phyloP scores from a whole-genome alignment of 2,888 invertebrate species.

The Esperia sulphurella region DNA sequence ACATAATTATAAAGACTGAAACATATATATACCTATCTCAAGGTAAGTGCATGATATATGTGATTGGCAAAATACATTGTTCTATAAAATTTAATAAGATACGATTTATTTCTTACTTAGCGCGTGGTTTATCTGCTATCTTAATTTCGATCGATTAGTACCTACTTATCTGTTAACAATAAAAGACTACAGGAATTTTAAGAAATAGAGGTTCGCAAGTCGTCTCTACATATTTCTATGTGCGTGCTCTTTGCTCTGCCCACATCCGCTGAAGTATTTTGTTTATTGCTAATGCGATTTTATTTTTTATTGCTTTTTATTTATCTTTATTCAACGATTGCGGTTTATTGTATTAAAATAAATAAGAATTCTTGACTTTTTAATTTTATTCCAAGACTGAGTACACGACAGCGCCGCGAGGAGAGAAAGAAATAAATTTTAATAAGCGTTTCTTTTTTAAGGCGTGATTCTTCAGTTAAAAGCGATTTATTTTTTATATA shows the following conservation, averaged over 20 bases:
- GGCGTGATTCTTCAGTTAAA: slow-evolving; percentile 79
- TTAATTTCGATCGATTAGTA: too few species aligned
- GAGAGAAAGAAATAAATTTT: slow-evolving; percentile 79
- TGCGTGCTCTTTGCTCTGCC: slow-evolving; percentile 65
- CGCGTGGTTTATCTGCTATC: too few species aligned
- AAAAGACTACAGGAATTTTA: background rate
- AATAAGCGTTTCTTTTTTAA: slow-evolving; percentile 79
- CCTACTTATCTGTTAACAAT: too few species aligned
- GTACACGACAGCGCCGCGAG: slow-evolving; percentile 75
- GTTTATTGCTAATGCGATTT: slow-evolving; percentile 80
- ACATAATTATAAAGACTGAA: too few species aligned
- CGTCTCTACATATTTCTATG: slow-evolving; percentile 51
- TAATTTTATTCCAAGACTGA: slow-evolving; percentile 75
- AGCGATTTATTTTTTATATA: slow-evolving; percentile 79
- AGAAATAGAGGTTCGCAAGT: background rate
- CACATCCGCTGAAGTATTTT: slow-evolving; percentile 80
- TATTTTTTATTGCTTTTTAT: slow-evolving; percentile 79
- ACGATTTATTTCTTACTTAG: too few species aligned
- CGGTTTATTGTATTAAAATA: slow-evolving; percentile 80
- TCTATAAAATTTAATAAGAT: too few species aligned
- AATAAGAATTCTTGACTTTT: slow-evolving; percentile 79
- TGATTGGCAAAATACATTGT: too few species aligned
- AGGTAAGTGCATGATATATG: too few species aligned
- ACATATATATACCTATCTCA: too few species aligned
- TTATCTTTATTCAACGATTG: slow-evolving; percentile 80